Evolutionary conservation across 2,888 invertebrate species (phyloP).

Genomic region (Synanthedon myopaeformis): DNA sequence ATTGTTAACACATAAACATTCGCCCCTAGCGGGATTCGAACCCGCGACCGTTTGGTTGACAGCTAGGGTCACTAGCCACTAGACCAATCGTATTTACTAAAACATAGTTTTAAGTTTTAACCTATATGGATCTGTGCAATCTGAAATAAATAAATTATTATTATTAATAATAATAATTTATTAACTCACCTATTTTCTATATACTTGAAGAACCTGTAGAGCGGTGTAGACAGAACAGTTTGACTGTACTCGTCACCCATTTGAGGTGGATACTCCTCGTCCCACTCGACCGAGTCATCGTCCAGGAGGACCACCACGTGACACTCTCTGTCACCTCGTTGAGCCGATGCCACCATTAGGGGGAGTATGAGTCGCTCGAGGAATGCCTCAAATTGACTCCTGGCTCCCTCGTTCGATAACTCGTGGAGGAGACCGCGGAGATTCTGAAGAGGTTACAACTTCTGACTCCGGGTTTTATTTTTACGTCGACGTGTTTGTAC

Average conservation of each 20-base stretch:
- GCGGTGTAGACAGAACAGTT: constrained; percentile 93
- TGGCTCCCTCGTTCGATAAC: constrained; percentile 98
- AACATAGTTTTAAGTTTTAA: no score
- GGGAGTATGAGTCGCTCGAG: constrained; percentile 95
- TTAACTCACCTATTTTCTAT: constrained; percentile 85
- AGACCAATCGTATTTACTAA: no score
- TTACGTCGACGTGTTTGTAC: no score
- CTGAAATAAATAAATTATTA: no score
- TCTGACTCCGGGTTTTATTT: no score
- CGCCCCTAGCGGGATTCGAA: no score
- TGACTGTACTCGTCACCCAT: constrained; percentile 99
- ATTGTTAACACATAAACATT: no score
- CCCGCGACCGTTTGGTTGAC: no score
- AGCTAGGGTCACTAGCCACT: no score
- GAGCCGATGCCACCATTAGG: constrained; percentile 93
- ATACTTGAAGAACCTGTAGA: constrained; percentile 99
- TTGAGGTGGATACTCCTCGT: constrained; percentile 98
- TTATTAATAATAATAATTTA: no score
- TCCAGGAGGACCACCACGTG: constrained; percentile 90
- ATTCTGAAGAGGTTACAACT: constrained; percentile 69
- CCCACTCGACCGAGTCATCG: constrained; percentile 98
- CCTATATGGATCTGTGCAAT: no score
- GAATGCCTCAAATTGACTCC: constrained; percentile 95
- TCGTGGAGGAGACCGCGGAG: constrained; percentile 96
- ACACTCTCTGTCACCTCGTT: constrained; percentile 96